These are phyloP conservation scores for Elephas maximus DNA, from an alignment of 2,113 vertebrate species.

Conservation along the genomic window DNA sequence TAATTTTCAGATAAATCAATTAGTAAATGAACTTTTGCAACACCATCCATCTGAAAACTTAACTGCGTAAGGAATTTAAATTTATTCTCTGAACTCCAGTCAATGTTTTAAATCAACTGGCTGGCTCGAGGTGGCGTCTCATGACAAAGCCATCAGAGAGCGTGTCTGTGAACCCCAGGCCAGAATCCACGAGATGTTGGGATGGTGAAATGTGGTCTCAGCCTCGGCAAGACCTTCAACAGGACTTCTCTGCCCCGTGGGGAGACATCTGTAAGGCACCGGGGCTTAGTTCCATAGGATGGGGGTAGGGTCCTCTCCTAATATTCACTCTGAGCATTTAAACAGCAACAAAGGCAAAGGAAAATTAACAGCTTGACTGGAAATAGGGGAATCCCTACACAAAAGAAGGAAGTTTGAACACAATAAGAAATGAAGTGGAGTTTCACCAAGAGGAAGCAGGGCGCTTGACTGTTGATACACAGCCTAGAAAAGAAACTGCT, in stretches of 20 bases:
- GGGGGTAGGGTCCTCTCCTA: background rate
- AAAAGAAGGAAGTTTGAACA: slow-evolving; percentile 87
- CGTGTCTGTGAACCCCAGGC: rapidly evolving
- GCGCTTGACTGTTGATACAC: background rate
- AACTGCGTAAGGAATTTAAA: background rate
- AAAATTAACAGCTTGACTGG: slow-evolving; percentile 68
- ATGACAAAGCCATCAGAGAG: rapidly evolving
- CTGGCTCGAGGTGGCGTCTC: background rate
- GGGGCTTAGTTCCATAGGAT: background rate
- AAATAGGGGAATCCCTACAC: slow-evolving; percentile 83
- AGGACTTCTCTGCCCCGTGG: rapidly evolving
- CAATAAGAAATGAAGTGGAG: slow-evolving; percentile 69
- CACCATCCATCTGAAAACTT: background rate
- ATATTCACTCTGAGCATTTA: background rate
- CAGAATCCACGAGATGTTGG: too few relatives aligned
- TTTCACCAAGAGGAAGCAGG: slow-evolving; percentile 77
- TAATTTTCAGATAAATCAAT: background rate
- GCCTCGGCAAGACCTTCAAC: background rate
- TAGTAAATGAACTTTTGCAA: background rate
- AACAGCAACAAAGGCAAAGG: background rate
- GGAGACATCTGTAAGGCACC: background rate
- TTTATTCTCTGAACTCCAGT: background rate
- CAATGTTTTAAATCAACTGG: background rate
- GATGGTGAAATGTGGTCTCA: rapidly evolving
- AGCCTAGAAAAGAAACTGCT: background rate